phyloP scores from a whole-genome alignment of 2,888 invertebrate genomes.

The Epiblema foenella region DNA sequence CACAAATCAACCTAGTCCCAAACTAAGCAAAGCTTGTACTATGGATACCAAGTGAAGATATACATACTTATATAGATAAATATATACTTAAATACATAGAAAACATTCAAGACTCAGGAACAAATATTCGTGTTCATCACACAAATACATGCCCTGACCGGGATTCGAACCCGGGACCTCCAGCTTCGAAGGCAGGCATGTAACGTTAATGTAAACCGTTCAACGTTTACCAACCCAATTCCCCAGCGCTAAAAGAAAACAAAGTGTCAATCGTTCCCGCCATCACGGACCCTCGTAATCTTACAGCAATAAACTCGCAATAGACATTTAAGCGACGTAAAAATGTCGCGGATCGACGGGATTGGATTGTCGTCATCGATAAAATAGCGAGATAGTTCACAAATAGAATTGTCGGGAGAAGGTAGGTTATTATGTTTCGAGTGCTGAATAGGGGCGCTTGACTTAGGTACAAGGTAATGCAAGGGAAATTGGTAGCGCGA shows the following conservation, averaged over 20 bases:
- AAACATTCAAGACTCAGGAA: too few relatives aligned
- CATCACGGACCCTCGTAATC: conserved; percentile 36
- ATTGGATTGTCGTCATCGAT: conserved; percentile 40
- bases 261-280: conserved; percentile 36
- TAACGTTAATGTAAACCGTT: neutral
- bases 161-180: too few relatives aligned
- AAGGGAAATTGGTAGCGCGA: neutral
- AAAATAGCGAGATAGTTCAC: conserved; percentile 42
- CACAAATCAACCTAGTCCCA: too few relatives aligned
- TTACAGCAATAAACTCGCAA: conserved; percentile 39
- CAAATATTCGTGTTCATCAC: too few relatives aligned
- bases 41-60: too few relatives aligned
- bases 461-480: neutral
- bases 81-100: too few relatives aligned
- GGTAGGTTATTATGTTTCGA: conserved; percentile 35
- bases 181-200: too few relatives aligned
- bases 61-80: too few relatives aligned
- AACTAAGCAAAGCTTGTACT: too few relatives aligned
- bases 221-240: neutral
- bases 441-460: conserved; percentile 25
- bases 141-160: too few relatives aligned
- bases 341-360: conserved; percentile 34
- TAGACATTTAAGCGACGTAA: conserved; percentile 42
- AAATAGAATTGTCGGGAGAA: conserved; percentile 39
- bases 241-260: conserved; percentile 19